Conservation (phyloP, 2,797 vertebrate species). For the Sebastolobus alascanus region DNA sequence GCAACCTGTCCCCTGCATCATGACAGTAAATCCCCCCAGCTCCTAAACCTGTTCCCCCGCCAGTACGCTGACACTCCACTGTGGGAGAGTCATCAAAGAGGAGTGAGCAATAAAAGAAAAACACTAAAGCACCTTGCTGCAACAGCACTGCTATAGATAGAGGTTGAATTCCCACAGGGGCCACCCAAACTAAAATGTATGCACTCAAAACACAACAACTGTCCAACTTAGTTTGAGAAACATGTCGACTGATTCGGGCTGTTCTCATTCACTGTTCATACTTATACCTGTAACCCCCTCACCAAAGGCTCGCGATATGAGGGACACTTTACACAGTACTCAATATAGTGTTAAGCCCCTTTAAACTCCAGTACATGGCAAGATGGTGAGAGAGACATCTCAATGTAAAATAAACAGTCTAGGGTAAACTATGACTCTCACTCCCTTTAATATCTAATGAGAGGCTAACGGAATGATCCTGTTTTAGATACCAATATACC, state of each 20-base stretch:
- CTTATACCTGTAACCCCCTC: too few relatives aligned
- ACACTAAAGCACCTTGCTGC: slow-evolving; percentile 26
- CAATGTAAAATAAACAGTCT: too few relatives aligned
- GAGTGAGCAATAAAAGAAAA: slow-evolving; percentile 35
- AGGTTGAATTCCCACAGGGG: slow-evolving; percentile 9
- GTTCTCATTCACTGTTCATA: neutral
- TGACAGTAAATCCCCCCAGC: slow-evolving; percentile 47
- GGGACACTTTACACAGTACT: too few relatives aligned
- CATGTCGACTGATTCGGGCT: neutral
- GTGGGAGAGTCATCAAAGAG: slow-evolving; percentile 46
- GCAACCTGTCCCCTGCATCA: slow-evolving; percentile 45
- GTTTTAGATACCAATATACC: too few relatives aligned
- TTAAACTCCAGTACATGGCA: too few relatives aligned
- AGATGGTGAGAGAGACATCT: too few relatives aligned
- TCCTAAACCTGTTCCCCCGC: slow-evolving; percentile 19
- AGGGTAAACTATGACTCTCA: too few relatives aligned
- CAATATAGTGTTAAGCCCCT: too few relatives aligned
- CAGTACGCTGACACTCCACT: slow-evolving; percentile 21
- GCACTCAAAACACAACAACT: neutral
- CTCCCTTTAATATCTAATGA: too few relatives aligned
- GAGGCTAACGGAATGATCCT: too few relatives aligned
- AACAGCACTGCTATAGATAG: slow-evolving; percentile 23
- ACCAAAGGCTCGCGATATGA: too few relatives aligned
- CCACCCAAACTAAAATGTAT: slow-evolving; percentile 10
- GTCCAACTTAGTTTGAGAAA: slow-evolving; percentile 10